Evolutionary conservation across 2,797 vertebrate genomes (phyloP).

Genomic region (Xenopus petersii): DNA sequence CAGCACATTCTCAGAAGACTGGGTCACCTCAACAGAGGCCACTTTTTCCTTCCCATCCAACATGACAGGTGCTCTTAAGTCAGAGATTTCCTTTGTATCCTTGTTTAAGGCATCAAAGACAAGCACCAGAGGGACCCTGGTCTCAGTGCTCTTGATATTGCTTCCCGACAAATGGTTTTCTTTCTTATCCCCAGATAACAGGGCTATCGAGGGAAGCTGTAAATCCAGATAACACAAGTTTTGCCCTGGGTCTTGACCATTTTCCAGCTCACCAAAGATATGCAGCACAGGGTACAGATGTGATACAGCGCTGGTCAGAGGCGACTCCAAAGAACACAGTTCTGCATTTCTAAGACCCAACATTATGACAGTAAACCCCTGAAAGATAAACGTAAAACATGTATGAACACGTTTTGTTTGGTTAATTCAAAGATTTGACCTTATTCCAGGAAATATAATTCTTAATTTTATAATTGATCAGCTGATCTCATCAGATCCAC

Average conservation of each 20-base stretch:
- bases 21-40: slow-evolving; percentile 8
- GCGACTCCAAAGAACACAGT: slow-evolving; percentile 52
- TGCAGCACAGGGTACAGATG: slow-evolving; percentile 54
- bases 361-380: slow-evolving; percentile 59
- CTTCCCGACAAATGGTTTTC: too few relatives aligned
- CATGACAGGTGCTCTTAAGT: slow-evolving; percentile 13
- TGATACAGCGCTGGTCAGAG: slow-evolving; percentile 52
- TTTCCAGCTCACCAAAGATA: slow-evolving; percentile 48
- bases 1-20: not conserved
- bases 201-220: not conserved
- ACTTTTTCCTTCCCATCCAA: slow-evolving; percentile 21
- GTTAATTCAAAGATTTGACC: too few relatives aligned
- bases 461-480: too few relatives aligned
- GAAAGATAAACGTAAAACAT: not conserved
- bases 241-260: not conserved
- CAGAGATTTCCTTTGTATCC: too few relatives aligned
- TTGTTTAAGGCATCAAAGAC: not conserved
- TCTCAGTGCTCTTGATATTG: not conserved
- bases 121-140: not conserved
- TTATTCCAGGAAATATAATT: too few relatives aligned
- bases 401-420: too few relatives aligned
- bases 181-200: not conserved
- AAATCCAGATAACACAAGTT: not conserved
- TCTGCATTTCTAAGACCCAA: slow-evolving; percentile 56
- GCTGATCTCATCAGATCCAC: too few relatives aligned